Evolutionary conservation across 2,113 vertebrate genomes (phyloP), one percentile per base, ranked within the genome.

Genomic region (Melanostigma gelatinosum): DNA sequence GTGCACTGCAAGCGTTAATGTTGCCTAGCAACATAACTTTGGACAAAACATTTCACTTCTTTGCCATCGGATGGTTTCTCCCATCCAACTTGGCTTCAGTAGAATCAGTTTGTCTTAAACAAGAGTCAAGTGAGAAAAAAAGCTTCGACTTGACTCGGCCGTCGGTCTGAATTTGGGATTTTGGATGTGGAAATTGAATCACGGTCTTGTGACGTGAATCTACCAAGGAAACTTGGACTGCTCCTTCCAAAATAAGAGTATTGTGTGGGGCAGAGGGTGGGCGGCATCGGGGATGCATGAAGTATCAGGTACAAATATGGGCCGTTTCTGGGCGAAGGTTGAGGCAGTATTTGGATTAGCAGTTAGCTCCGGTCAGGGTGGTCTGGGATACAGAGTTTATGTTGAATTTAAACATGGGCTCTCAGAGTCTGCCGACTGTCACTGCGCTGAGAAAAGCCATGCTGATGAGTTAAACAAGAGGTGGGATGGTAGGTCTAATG

Each of bases 301-400:
- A 58, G 50, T 24, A 63, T 62, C 65, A 79, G 83, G 68, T 70
- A 82, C 82, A 79, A 84, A 87, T 88, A 80, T 77, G 66, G 80
- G 11, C 72, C 29, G 76, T 75, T 62, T 72, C 75, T 77, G 79
- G 80, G 27, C 24, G 15, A 64, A 48, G 12, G 68, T 52, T 63
- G 54, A 57, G 55, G 32, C 75, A 79, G 54, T 85, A 84, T 91
- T 91, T 91, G 78, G 83, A 86, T 85, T 79, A 74, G 82, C 58
- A 57, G 60, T 75, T 68, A 77, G 72, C 77, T 78, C 24, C 83
- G 7, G 38, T 74, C 87, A 76, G 86, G 90, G 90, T 93, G 92
- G 92, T 93, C 92, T 80, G 77, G 48, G 54, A 81, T 73, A 50
- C 70, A 68, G 79, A 84, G 88, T 90, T 89, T 87, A 82, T 83